Evolutionary conservation across 2,888 invertebrate species (phyloP).

Genomic region (Eueremaeus valkanovi): DNA sequence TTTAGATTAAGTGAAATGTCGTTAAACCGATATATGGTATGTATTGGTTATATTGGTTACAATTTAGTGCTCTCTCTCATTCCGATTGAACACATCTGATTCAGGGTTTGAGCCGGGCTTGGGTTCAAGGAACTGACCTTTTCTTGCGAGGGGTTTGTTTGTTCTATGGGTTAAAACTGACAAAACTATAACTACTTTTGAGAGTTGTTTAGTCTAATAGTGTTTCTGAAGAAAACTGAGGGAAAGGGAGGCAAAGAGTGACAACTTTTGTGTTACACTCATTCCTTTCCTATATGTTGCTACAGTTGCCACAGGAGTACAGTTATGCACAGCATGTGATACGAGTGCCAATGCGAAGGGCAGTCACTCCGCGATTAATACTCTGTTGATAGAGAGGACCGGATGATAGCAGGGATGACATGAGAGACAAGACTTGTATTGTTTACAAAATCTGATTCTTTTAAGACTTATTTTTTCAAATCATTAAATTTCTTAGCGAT

Average conservation of each 20-base stretch:
- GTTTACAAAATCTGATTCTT: conserved; percentile 28
- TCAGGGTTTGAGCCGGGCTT: no score
- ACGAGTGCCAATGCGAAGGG: conserved; percentile 6
- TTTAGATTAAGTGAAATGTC: neutral
- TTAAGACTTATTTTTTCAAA: neutral
- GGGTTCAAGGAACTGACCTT: conserved; percentile 30
- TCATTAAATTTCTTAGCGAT: conserved; percentile 28
- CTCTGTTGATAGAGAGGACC: conserved; percentile 36
- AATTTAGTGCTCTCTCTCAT: neutral
- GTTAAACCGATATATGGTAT: neutral
- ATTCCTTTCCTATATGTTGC: neutral
- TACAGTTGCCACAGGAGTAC: neutral
- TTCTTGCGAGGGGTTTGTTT: conserved; percentile 18
- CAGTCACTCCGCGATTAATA: neutral
- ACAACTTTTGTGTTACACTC: conserved; percentile 23
- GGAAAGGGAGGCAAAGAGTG: conserved; percentile 9
- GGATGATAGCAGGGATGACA: conserved; percentile 35
- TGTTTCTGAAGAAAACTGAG: conserved; percentile 15
- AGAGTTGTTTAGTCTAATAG: conserved; percentile 30
- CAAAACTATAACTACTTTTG: conserved; percentile 19
- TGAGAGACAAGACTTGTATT: neutral
- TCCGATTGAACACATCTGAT: no score
- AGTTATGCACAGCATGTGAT: conserved; percentile 28
- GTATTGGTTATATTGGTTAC: conserved; percentile 2
- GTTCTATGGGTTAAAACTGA: conserved; percentile 20